Percentiles rank a stretch among this genome's conserved stretches.
Conservation (phyloP, 2,797 vertebrate species). For the Peromyscus nudipes region DNA sequence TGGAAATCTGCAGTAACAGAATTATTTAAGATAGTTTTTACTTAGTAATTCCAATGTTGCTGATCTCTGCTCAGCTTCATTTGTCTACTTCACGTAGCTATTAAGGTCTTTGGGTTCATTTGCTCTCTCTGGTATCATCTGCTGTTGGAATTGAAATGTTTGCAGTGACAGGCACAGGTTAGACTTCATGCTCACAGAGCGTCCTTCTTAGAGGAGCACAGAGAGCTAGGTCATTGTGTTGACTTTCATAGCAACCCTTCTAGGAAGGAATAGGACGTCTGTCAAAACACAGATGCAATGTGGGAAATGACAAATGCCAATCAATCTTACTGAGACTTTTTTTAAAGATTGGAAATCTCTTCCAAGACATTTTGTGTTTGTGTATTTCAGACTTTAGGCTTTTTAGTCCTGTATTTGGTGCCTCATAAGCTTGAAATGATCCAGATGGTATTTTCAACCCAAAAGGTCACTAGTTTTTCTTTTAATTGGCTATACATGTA, state of each 20-base stretch:
- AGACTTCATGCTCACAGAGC: not conserved
- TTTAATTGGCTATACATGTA: conserved; percentile 15
- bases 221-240: conserved; percentile 49
- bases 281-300: conserved; percentile 73
- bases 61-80: conserved; percentile 7
- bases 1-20: not conserved
- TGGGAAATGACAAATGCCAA: conserved; percentile 57
- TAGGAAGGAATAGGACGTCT: conserved; percentile 68
- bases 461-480: conserved; percentile 50
- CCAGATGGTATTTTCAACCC: conserved; percentile 67
- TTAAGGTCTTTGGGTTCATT: not conserved
- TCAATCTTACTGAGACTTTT: conserved; percentile 15
- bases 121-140: not conserved
- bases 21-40: conserved; percentile 27
- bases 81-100: not conserved
- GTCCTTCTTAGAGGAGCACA: not conserved
- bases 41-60: conserved; percentile 31
- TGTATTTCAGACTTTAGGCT: conserved; percentile 64
- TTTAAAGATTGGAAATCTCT: conserved; percentile 60
- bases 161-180: not conserved
- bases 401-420: conserved; percentile 52
- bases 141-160: not conserved
- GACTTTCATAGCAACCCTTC: conserved; percentile 65
- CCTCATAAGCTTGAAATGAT: conserved; percentile 68
- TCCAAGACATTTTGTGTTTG: conserved; percentile 66